A percentile compares a stretch with the other conserved stretches of the same genome.
Evolutionary conservation across 2,797 vertebrate genomes (phyloP).

Genomic region (Echiichthys vipera): DNA sequence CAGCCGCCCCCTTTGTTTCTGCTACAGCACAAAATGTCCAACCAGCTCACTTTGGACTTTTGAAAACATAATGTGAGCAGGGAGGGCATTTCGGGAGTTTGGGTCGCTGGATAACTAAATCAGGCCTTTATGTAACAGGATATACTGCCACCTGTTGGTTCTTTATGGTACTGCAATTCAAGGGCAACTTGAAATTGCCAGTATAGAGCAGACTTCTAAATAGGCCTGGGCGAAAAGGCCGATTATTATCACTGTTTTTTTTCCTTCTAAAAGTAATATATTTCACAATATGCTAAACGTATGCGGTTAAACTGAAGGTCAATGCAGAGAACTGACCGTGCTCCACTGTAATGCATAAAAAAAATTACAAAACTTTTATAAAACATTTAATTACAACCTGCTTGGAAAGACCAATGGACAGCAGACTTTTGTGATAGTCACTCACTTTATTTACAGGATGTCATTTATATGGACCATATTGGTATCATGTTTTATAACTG

Average conservation of each 20-base stretch:
- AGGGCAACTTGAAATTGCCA: constrained; percentile 1
- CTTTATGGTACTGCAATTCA: constrained; percentile 34
- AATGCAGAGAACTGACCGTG: not conserved
- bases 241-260: no score
- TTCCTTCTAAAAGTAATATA: not conserved
- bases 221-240: no score
- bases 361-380: not conserved
- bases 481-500: not conserved
- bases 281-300: not conserved
- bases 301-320: not conserved
- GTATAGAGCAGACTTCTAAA: not conserved
- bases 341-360: not conserved
- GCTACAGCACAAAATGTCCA: not conserved
- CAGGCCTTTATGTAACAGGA: constrained; percentile 27
- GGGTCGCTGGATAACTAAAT: not conserved
- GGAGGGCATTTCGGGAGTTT: not conserved
- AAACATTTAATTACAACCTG: not conserved
- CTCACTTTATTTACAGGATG: not conserved
- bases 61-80: not conserved
- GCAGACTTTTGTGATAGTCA: no score
- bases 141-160: constrained; percentile 69
- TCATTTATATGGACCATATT: not conserved
- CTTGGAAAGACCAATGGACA: not conserved
- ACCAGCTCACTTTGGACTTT: constrained; percentile 10
- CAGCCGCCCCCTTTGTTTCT: not conserved